Evolutionary conservation across 2,888 invertebrate genomes (phyloP), one percentile per base, ranked within the genome.

Genomic region (Dilophus febrilis): DNA sequence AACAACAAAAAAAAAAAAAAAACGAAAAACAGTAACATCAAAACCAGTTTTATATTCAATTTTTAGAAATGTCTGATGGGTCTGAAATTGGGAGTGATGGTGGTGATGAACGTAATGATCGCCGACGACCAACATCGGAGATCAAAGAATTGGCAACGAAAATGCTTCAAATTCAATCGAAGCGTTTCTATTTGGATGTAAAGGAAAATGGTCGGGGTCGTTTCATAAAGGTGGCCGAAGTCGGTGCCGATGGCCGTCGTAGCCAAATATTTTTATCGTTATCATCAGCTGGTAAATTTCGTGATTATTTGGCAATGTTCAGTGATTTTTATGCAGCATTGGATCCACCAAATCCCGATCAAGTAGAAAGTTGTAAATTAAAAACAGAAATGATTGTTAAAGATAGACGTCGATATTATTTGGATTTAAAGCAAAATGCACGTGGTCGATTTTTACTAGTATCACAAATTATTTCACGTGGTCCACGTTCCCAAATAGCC

Each of bases 141-240:
- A n/a, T n/a, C n/a, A n/a, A 92, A 66, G 94, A 95, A 70, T 66
- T 97, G 74, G 95, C 94, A 54, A 92, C 94, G 51, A 92, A 92
- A 69, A 91, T 92, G 82, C 74, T 97, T 58, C 94, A 94, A 68
- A 94, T 97, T 60, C 94, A 97, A 70, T 92, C 92, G 51, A 98
- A 98, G 70, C 73, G 97, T 57, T 98, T 98, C 71, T 98, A 98
- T 70, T 72, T 98, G 58, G 98, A 98, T 72, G 95, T 98, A 52
- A 98, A 98, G 72, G 94, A 98, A 67, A 98, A 98, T 68, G 76
- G 88, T 54, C 79, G 97, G 54, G 98, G 98, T 46, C 73, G 95
- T 54, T 98, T 97, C 68, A 92, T 98, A 62, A 98, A 98, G 76
- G 92, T 98, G 50, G 97, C 97, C 44, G 97, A 98, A 84, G 95